Evolutionary conservation across 35 echinoderm and acorn worm species (phyloP).

Genomic region (Chiridota heheva): DNA sequence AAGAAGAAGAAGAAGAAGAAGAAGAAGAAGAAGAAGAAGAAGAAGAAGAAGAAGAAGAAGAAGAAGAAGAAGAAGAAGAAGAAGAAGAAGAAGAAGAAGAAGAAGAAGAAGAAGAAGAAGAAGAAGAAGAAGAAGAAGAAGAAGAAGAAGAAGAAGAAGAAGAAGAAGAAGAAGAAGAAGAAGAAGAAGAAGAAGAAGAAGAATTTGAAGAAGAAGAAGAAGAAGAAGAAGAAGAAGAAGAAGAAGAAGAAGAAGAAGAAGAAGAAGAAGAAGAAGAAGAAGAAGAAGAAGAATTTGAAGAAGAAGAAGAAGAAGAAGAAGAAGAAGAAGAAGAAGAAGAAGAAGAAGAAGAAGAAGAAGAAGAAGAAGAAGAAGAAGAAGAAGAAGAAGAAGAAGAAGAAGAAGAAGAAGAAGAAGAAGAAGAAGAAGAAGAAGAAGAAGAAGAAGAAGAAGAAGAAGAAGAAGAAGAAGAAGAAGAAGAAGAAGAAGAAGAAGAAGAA

Average conservation of each 20-base stretch:
- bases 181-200: conserved; percentile 9
- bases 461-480: not conserved
- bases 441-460: not conserved
- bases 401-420: not conserved
- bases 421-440: not conserved
- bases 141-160: conserved; percentile 4
- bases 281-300: no score
- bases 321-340: conserved; percentile 8
- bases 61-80: not conserved
- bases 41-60: no score
- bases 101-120: not conserved
- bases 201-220: not conserved
- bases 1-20: no score
- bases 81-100: not conserved
- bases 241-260: not conserved
- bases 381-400: not conserved
- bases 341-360: conserved; percentile 5
- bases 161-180: conserved; percentile 8
- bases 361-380: not conserved
- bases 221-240: not conserved
- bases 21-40: no score
- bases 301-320: conserved; percentile 9
- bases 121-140: conserved; percentile 9
- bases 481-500: not conserved
- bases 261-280: not conserved